Base-by-base conservation (phyloP, 2,797 vertebrate species). In the Tinamus major region DNA sequence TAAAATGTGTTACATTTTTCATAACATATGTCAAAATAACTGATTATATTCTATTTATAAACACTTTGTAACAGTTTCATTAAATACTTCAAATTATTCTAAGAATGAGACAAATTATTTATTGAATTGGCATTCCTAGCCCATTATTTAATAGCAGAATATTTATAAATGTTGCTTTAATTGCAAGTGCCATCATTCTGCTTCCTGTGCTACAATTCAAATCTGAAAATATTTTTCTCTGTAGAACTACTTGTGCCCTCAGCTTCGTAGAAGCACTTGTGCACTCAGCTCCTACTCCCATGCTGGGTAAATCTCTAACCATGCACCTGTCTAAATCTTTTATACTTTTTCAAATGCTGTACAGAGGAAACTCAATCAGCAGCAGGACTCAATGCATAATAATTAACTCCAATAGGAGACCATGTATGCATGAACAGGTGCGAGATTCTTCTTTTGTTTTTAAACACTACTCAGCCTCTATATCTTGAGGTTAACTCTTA, bases 291-390 rank as follows among this genome's bases (percentile, higher is more conserved):
- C 33, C 37, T 53, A 31, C 17, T 70, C 48, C 9, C 35, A 35
- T 20, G 33, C 56, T 81, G 63, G 35, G 29, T 70, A 88, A 89
- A 68, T 56, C n/a, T 77, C 55, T 63, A n/a, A 71, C 55, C 82
- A 19, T 3, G 4, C 49, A 71, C 33, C 42, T 74, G 35, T 51
- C 59, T 65, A 81, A 65, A 55, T 69, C 70, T 70, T 61, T 53
- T 35, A 3, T 35, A 39, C 31, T 79, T 58, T 29, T 29, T 29
- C 37, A 39, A 71, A 69, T 62, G 0, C 0, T 2, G 3, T 37
- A 84, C 49, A 84, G 31, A 86, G 89, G 26, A 56, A 95, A 87
- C 64, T 93, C 75, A 29, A 72, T n/a, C 74, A 81, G 27, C 51
- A 91, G 48, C 64, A 89, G 35, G 20, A 58, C 17, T 85, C 63